Evolutionary conservation across 2,797 vertebrate genomes (phyloP).

Genomic region (Anguilla megastoma): DNA sequence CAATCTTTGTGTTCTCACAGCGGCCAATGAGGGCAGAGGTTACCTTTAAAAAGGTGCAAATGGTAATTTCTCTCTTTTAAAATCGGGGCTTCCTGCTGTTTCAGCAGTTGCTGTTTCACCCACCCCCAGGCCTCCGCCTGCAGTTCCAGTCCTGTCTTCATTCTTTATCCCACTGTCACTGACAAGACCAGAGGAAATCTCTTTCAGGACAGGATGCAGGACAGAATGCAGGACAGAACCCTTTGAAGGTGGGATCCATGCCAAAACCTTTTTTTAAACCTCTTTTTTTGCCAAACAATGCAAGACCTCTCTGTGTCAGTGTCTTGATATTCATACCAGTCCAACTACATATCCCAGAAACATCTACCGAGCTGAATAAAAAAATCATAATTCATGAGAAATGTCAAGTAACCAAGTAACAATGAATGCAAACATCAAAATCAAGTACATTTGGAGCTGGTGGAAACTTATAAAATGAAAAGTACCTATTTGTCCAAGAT

Average conservation of each 20-base stretch:
- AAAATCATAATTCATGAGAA: no score
- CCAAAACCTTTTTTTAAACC: neutral
- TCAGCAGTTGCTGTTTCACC: neutral
- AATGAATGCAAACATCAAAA: no score
- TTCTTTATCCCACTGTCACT: neutral
- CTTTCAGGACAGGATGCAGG: neutral
- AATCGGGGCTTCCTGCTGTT: neutral
- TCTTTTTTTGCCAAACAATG: no score
- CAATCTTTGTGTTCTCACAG: neutral
- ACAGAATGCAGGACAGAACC: neutral
- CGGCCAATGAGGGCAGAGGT: neutral
- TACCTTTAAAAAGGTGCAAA: neutral
- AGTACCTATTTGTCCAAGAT: neutral
- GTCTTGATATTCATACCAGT: neutral
- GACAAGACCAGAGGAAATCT: neutral
- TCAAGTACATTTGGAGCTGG: no score
- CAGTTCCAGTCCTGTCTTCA: neutral
- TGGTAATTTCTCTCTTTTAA: neutral
- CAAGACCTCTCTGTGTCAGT: neutral
- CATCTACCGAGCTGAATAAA: no score
- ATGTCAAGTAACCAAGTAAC: no score
- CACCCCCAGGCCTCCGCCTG: neutral
- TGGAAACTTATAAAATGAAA: neutral
- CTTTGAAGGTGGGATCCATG: neutral
- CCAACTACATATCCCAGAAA: no score